Evolutionary conservation across 2,797 vertebrate species (phyloP).

Genomic region (Sciaenops ocellatus): DNA sequence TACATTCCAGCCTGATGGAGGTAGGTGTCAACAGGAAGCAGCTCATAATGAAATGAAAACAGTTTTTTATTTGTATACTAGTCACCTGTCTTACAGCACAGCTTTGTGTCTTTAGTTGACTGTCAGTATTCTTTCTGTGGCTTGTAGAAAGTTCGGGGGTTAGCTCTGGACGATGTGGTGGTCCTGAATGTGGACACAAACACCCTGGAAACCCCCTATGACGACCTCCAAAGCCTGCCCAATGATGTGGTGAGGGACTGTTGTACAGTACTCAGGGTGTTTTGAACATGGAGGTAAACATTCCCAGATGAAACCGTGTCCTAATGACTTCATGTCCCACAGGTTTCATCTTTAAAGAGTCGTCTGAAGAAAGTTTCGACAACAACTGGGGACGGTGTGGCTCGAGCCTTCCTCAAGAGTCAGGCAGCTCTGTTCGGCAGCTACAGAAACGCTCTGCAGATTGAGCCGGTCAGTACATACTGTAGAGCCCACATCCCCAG

Average conservation of each 20-base stretch:
- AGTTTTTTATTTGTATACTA: no score
- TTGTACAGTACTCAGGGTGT: accelerated
- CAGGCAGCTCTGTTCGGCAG: conserved; percentile 96
- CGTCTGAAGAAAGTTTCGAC: conserved; percentile 96
- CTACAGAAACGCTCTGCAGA: conserved; percentile 95
- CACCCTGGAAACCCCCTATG: conserved; percentile 95
- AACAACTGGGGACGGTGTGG: conserved; percentile 94
- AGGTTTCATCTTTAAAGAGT: conserved; percentile 95
- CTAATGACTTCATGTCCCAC: conserved; percentile 29
- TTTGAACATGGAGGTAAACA: neutral
- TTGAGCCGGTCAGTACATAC: conserved; percentile 90
- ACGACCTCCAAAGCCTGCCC: conserved; percentile 97
- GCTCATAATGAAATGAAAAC: neutral
- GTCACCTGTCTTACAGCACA: no score
- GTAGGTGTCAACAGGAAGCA: conserved; percentile 80
- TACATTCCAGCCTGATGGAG: conserved; percentile 99
- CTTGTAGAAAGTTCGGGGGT: conserved; percentile 91
- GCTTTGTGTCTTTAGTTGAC: neutral
- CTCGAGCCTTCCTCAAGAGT: conserved; percentile 95
- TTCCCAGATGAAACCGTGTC: no score
- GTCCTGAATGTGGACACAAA: conserved; percentile 95
- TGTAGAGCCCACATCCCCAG: neutral
- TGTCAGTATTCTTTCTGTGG: conserved; percentile 32
- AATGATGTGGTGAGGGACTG: conserved; percentile 92
- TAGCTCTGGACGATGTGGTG: conserved; percentile 94